These are phyloP conservation scores for Acleris laterana DNA, from an alignment of 2,888 invertebrate species.

Conservation along the genomic window DNA sequence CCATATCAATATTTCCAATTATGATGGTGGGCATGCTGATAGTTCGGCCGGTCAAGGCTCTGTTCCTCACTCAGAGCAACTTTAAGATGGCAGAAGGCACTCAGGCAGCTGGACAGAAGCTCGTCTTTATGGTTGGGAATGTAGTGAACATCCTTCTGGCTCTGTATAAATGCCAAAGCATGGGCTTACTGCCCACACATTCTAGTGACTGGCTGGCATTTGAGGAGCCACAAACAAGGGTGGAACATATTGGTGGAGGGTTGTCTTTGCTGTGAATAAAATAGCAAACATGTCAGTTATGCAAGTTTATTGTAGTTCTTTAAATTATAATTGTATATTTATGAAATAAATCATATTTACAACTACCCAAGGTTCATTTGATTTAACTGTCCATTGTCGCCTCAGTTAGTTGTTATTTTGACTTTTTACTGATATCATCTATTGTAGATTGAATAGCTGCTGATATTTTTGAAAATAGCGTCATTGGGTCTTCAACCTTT, in stretches of 20 bases:
- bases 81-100: constrained; percentile 98
- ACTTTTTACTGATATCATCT: constrained; percentile 57
- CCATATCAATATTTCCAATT: constrained; percentile 99
- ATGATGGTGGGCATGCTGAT: constrained; percentile 99
- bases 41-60: constrained; percentile 96
- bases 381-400: constrained; percentile 41
- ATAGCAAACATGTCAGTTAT: constrained; percentile 50
- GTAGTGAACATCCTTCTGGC: constrained; percentile 95
- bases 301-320: constrained; percentile 59
- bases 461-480: constrained; percentile 88
- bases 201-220: constrained; percentile 99
- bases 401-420: constrained; percentile 63
- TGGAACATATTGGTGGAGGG: constrained; percentile 95
- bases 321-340: constrained; percentile 62
- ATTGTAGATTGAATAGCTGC: constrained; percentile 88
- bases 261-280: constrained; percentile 83
- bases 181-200: constrained; percentile 98
- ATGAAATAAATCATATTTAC: constrained; percentile 68
- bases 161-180: constrained; percentile 98
- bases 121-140: constrained; percentile 97
- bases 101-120: constrained; percentile 94
- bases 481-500: constrained; percentile 92
- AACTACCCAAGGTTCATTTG: constrained; percentile 54
- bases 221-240: constrained; percentile 93
- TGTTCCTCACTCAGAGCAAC: constrained; percentile 94